Conservation (phyloP, 2,113 vertebrate genomes). For the Stictonetta naevosa region DNA sequence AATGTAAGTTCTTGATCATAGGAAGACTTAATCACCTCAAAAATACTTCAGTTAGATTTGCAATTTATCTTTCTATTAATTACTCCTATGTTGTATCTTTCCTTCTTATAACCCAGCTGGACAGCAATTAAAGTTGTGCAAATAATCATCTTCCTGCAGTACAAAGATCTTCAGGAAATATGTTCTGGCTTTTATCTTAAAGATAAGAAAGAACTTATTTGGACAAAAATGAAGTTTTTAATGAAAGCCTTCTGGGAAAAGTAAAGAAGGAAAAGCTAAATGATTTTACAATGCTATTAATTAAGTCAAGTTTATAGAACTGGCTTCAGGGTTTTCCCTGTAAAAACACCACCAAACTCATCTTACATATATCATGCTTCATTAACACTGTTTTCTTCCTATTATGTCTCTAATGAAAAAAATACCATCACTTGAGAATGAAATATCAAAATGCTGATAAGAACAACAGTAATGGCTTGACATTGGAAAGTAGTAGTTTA, state of each 20-base stretch:
- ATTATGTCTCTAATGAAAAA: conserved; percentile 40
- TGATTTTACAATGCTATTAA: conserved; percentile 65
- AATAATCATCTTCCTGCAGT: conserved; percentile 55
- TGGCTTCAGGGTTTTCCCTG: conserved; percentile 50
- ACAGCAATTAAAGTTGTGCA: conserved; percentile 72
- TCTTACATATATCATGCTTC: conserved; percentile 37
- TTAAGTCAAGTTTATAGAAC: conserved; percentile 65
- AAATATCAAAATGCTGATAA: conserved; percentile 8
- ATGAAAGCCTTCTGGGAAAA: conserved; percentile 73
- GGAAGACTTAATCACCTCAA: conserved; percentile 51
- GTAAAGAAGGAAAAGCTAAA: conserved; percentile 72
- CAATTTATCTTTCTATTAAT: conserved; percentile 72
- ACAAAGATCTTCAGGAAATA: conserved; percentile 62
- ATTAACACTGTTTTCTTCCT: conserved; percentile 32
- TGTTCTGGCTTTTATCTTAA: conserved; percentile 57
- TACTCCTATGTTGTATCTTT: conserved; percentile 56
- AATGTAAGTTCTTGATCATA: conserved; percentile 43
- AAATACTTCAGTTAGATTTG: conserved; percentile 66
- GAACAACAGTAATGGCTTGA: not conserved
- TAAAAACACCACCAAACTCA: conserved; percentile 49
- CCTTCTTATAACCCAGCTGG: conserved; percentile 43
- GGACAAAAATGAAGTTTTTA: conserved; percentile 70
- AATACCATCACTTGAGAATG: conserved; percentile 26
- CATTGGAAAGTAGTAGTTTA: not conserved
- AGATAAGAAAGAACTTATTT: conserved; percentile 58